Evolutionary conservation across 37 sponge, comb jelly and placozoan genomes (phyloP).

Genomic region (Bolinopsis microptera): DNA sequence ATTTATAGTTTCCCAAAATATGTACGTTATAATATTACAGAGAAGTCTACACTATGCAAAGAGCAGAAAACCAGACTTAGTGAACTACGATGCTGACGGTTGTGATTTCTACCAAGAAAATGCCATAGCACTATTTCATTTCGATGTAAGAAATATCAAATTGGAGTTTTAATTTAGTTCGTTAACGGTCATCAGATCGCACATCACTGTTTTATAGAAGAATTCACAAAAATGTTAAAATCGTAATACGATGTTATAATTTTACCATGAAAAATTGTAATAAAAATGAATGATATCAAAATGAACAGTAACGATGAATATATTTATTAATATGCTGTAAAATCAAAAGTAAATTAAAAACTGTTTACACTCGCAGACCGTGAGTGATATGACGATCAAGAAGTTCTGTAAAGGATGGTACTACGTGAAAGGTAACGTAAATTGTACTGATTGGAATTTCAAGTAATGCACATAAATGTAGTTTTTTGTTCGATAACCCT

Average conservation of each 20-base stretch:
- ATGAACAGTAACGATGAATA: too few species aligned
- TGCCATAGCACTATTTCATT: neutral
- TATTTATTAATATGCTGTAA: neutral
- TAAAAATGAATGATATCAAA: too few species aligned
- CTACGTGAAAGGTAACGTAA: neutral
- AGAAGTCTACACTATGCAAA: neutral
- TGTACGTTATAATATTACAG: neutral
- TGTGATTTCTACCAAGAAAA: neutral
- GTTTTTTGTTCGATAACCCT: too few species aligned
- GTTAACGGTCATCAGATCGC: too few species aligned
- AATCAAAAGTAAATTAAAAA: neutral
- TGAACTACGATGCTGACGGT: neutral
- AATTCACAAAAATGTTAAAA: too few species aligned
- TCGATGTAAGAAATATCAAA: neutral
- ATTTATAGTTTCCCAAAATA: too few species aligned
- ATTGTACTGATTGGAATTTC: neutral
- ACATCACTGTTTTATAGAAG: too few species aligned
- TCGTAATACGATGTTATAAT: too few species aligned
- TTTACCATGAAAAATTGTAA: too few species aligned
- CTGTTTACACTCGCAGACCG: neutral
- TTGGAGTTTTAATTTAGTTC: too few species aligned
- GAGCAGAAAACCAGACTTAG: neutral
- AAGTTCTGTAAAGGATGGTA: neutral
- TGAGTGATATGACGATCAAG: neutral
- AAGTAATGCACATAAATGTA: too few species aligned